Evolutionary conservation across 2,113 vertebrate species (phyloP).

Genomic region (Eolophus roseicapilla): DNA sequence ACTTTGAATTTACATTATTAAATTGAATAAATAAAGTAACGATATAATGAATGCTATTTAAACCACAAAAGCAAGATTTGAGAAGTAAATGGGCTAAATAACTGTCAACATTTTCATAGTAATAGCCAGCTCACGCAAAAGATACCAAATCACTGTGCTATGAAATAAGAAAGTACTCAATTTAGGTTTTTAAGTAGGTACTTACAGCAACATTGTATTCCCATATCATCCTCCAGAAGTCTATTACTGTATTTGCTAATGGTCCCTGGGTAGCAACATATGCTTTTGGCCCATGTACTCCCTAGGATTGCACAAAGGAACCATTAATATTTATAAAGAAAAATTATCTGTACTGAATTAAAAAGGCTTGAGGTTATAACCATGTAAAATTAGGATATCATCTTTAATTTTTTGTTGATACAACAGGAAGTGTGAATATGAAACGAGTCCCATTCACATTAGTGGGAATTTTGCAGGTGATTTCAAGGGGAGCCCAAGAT

Average conservation of each 20-base stretch:
- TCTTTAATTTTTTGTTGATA: background rate
- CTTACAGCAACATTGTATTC: conserved; percentile 93
- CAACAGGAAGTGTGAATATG: background rate
- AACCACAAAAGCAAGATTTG: background rate
- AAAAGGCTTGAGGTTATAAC: background rate
- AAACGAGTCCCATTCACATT: background rate
- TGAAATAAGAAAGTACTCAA: background rate
- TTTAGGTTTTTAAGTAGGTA: conserved; percentile 4
- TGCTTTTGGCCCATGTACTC: conserved; percentile 89
- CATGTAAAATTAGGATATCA: background rate
- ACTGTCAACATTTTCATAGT: background rate
- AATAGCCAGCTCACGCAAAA: background rate
- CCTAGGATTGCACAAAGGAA: conserved; percentile 77
- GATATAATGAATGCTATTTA: background rate
- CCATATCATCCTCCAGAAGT: conserved; percentile 99
- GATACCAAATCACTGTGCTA: background rate
- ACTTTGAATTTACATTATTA: background rate
- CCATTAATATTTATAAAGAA: background rate
- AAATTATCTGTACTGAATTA: background rate
- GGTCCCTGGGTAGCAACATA: conserved; percentile 98
- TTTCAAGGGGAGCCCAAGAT: background rate
- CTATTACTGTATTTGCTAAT: conserved; percentile 91
- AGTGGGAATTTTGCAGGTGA: background rate
- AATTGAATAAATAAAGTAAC: background rate
- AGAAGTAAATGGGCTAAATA: background rate